A percentile compares a stretch with the other conserved stretches of the same genome.
These are phyloP conservation scores for Chroicocephalus ridibundus DNA, from an alignment of 2,113 vertebrate species.

Conservation along the genomic window DNA sequence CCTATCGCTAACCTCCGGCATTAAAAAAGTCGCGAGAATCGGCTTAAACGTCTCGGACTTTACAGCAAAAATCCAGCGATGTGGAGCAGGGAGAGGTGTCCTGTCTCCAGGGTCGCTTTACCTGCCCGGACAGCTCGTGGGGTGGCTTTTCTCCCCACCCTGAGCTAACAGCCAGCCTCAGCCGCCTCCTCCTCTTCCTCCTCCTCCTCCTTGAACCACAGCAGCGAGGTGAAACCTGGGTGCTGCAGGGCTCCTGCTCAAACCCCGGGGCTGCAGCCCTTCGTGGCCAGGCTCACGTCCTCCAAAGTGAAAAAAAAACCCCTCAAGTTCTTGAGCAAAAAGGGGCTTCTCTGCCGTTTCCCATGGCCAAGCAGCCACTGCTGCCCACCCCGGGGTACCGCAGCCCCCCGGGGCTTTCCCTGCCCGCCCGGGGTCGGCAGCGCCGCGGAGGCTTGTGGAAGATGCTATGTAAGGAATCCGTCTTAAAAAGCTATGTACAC, in stretches of 20 bases:
- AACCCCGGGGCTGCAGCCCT: not conserved
- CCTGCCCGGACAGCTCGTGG: not conserved
- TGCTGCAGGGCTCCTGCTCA: not conserved
- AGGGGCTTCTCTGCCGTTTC: fast-evolving
- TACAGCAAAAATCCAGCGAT: fast-evolving
- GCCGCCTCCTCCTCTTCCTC: not conserved
- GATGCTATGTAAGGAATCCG: not conserved
- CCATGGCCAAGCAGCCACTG: not conserved
- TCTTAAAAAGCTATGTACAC: not conserved
- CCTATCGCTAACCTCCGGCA: fast-evolving
- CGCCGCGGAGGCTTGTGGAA: not conserved
- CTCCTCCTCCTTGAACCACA: not conserved
- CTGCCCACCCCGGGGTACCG: not conserved
- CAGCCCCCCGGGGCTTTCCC: not conserved
- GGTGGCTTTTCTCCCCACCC: not conserved
- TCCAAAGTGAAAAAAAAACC: fast-evolving
- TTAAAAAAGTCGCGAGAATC: not conserved
- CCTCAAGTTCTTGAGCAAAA: not conserved
- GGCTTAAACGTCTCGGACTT: not conserved
- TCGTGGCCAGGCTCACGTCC: not conserved
- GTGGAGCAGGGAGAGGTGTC: not conserved
- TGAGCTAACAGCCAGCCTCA: not conserved
- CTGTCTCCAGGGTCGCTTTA: not conserved
- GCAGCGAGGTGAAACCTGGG: not conserved
- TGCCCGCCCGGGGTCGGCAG: not conserved